Conservation (phyloP, 2,888 invertebrate genomes). For the Andricus curvator region DNA sequence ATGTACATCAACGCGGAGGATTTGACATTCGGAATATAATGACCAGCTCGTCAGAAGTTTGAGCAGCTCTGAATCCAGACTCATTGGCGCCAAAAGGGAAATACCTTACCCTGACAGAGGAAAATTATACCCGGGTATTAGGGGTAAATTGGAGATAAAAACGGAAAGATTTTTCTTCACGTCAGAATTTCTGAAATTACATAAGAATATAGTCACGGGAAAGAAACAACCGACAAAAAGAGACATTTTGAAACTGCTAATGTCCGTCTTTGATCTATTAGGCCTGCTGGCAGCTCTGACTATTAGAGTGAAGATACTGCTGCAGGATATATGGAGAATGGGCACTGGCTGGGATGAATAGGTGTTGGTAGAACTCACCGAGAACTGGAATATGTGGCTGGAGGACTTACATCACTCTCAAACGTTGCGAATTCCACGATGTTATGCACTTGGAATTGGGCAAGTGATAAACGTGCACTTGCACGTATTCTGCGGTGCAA, state of each 20-base stretch:
- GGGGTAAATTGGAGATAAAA: background rate
- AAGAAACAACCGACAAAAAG: conserved; percentile 53
- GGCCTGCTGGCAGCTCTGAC: conserved; percentile 56
- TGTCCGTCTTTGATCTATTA: conserved; percentile 63
- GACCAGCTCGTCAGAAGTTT: background rate
- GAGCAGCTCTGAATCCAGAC: background rate
- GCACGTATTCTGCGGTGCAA: conserved; percentile 50
- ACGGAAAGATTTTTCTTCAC: background rate
- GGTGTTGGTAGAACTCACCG: conserved; percentile 39
- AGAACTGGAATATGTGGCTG: conserved; percentile 54
- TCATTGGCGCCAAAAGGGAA: background rate
- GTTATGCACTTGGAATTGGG: conserved; percentile 37
- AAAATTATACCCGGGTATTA: background rate
- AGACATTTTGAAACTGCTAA: conserved; percentile 50
- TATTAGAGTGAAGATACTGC: conserved; percentile 54
- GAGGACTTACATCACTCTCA: conserved; percentile 41
- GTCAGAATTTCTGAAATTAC: background rate
- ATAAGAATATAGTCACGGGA: background rate
- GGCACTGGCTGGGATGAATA: conserved; percentile 51
- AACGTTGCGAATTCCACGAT: conserved; percentile 51
- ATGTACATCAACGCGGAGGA: conserved; percentile 5
- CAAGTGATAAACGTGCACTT: conserved; percentile 45
- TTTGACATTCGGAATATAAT: conserved; percentile 38
- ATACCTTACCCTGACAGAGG: background rate
- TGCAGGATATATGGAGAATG: conserved; percentile 56